Base-by-base conservation (phyloP, 2,113 vertebrate species). In the Chroicocephalus ridibundus region DNA sequence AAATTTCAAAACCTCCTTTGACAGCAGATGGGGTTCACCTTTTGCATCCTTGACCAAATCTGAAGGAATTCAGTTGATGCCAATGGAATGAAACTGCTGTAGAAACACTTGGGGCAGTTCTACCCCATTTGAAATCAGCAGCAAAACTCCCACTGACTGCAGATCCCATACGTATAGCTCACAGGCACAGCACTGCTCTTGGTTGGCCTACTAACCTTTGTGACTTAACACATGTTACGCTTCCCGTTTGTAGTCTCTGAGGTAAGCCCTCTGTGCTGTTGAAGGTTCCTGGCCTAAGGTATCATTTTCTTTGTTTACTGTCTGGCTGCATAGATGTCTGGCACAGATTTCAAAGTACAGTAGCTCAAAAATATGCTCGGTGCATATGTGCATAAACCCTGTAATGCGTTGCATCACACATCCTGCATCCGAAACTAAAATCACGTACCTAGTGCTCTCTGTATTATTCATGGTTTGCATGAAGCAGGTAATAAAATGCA, bases 291-390 rank as follows among this genome's bases (percentile, higher is more conserved):
- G 82, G 94, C 89, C 90, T 90, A 95, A 91, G 82, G 96, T 91
- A 96, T 93, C 91, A 10, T 88, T 92, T 91, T 65, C 91, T 96
- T 91, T 97, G 95, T 98, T 98, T 97, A 90, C 91, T 92, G 93
- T 98, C 97, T 97, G 96, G 90, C 90, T 97, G 83, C 91, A 93
- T 90, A 97, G 93, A 96, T 95, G 72, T 97, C 89, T 98, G 96
- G 95, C 96, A 96, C 69, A 91, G 94, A 96, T 95, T 96, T 93
- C 95, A 95, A 94, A 92, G 87, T 92, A 97, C 85, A 83, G 95
- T 93, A 96, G 80, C 80, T 94, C 38, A 85, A 90, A 95, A 96
- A 86, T 95, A 79, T 64, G 68, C 68, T 96, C 7, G 3, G 60
- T 96, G 85, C 70, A 88, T 94, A 87, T 86, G 61, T 91, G 90